Evolutionary conservation across 2,888 invertebrate genomes (phyloP).

Genomic region (Atherix ibis): DNA sequence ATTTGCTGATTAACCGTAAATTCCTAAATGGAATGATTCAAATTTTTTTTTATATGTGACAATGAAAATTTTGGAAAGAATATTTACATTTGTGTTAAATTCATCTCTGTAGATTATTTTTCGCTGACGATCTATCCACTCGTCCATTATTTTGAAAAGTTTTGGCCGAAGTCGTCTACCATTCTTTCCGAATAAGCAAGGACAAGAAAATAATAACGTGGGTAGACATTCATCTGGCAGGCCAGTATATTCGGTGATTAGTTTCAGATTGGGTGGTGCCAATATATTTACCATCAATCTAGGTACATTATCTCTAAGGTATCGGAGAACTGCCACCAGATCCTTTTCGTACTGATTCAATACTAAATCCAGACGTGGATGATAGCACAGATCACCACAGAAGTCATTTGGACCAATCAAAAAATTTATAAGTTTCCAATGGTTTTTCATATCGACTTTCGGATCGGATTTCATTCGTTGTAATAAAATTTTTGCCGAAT

Average conservation of each 20-base stretch:
- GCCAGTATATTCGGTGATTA: conserved; percentile 28
- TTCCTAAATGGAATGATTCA: conserved; percentile 26
- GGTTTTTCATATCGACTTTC: conserved; percentile 36
- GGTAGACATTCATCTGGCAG: conserved; percentile 31
- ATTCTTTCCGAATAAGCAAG: conserved; percentile 37
- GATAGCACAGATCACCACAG: conserved; percentile 39
- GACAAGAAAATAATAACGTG: conserved; percentile 36
- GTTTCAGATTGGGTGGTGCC: conserved; percentile 35
- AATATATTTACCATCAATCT: conserved; percentile 41
- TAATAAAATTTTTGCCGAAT: conserved; percentile 39
- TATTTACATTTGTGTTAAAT: conserved; percentile 22
- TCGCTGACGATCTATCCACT: conserved; percentile 38
- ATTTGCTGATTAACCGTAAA: conserved; percentile 43
- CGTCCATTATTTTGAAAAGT: conserved; percentile 33
- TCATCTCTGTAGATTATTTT: conserved; percentile 33
- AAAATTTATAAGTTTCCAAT: conserved; percentile 47
- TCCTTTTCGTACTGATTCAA: conserved; percentile 27
- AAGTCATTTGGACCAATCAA: conserved; percentile 47
- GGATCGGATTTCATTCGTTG: conserved; percentile 37
- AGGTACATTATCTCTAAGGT: conserved; percentile 40
- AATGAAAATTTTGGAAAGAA: no score
- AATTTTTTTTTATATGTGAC: no score
- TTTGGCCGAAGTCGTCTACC: conserved; percentile 20
- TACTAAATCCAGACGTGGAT: conserved; percentile 27
- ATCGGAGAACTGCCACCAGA: conserved; percentile 26